Percentiles rank a stretch among this genome's conserved stretches.
These are phyloP conservation scores for Cephus nigrinus DNA, from an alignment of 2,888 invertebrate species.

Conservation along the genomic window DNA sequence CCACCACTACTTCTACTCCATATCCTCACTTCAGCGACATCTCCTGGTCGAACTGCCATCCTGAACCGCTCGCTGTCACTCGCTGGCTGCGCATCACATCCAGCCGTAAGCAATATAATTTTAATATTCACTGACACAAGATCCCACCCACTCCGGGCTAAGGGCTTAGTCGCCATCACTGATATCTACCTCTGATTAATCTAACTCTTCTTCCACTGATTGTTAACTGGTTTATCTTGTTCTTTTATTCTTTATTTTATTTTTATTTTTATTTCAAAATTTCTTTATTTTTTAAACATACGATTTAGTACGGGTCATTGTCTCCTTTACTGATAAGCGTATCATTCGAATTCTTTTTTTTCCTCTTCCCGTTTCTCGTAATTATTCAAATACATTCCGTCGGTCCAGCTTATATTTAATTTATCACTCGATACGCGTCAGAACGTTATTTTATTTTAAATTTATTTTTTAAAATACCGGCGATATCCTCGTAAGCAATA, in stretches of 20 bases:
- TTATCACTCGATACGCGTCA: not conserved
- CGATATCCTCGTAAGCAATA: not conserved
- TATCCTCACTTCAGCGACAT: conserved; percentile 60
- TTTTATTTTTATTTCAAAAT: not conserved
- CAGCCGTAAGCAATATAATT: conserved; percentile 64
- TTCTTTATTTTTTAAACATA: not conserved
- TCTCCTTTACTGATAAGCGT: not conserved
- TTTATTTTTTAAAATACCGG: not conserved
- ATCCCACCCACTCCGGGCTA: conserved; percentile 65
- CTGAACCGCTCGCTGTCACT: conserved; percentile 64
- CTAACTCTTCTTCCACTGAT: not conserved
- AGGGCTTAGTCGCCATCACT: conserved; percentile 41
- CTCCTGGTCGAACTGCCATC: conserved; percentile 63
- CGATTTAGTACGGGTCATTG: not conserved
- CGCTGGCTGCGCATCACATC: conserved; percentile 63
- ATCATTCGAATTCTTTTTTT: not conserved
- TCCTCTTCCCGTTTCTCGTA: not conserved
- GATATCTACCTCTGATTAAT: conserved; percentile 32
- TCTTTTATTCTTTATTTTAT: not conserved
- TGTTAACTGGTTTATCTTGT: not conserved
- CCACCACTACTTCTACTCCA: conserved; percentile 57
- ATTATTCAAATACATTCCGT: not conserved
- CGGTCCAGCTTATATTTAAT: not conserved
- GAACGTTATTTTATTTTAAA: not conserved
- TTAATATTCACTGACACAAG: conserved; percentile 66